Evolutionary conservation across 2,888 invertebrate genomes (phyloP), one percentile per base, ranked within the genome.

Genomic region (Pimpla rufipes): DNA sequence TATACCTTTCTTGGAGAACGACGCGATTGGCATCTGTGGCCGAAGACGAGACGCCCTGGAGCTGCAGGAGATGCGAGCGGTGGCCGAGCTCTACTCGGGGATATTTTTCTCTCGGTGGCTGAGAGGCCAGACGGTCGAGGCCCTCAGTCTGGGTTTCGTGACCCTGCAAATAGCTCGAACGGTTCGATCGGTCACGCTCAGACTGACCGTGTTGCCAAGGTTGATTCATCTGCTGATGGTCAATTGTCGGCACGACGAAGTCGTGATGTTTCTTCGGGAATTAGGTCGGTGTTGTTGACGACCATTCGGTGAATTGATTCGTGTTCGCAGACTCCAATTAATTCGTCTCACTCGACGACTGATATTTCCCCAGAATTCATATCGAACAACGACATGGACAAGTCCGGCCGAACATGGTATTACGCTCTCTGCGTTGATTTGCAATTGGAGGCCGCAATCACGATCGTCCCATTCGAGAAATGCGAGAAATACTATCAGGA

Each of bases 391-490:
- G 89, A 92, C 73, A 84, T 90, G 81, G 93, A 93, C 82, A 92
- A 92, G 88, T 91, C 91, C 91, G 95, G 94, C 57, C 94, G 94
- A 87, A 94, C 95, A 0, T 95, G 95, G 95, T 96, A 95, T 89
- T 95, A 95, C 88, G 94, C 94, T 7, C 92, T 95, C 35, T 94
- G 95, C 52, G 90, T 95, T 45, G 94, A 94, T 68, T 93, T 96
- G 42, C 93, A 95, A 67, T 91, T 96, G 50, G 95, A 96, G 89
- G 95, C 95, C 0, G 95, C 96, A 0, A 94, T 95, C 74, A 93
- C 94, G 13, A 93, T 95, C 0, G 92, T 95, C 47, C 92, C 95
- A 0, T 94, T 94, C 80, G 88, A 89, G n/a, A 89, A 92, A 16
- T 95, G 95, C 86, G 95, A 94, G 88, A 93, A 93, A 86, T 95